These are phyloP conservation scores for Amorpha juglandis DNA, from an alignment of 2,888 invertebrate species.

Conservation along the genomic window DNA sequence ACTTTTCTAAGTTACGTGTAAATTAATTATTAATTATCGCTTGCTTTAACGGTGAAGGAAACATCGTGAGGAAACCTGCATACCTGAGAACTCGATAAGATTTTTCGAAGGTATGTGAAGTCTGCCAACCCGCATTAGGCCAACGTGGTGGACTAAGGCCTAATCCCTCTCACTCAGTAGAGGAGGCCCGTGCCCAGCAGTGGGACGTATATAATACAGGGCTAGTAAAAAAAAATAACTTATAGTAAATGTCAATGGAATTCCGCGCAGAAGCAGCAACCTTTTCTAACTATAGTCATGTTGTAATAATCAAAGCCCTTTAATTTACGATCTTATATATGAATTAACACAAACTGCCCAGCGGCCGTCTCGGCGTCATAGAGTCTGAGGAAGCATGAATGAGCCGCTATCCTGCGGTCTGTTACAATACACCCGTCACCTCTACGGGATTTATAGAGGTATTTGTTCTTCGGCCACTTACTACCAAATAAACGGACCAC, in stretches of 20 bases:
- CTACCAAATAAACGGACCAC: conserved; percentile 67
- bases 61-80: too few relatives aligned
- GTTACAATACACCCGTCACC: conserved; percentile 25
- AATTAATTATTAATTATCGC: too few relatives aligned
- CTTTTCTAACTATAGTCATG: background rate
- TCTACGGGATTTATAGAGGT: conserved; percentile 62
- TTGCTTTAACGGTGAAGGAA: too few relatives aligned
- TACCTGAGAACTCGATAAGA: too few relatives aligned
- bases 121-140: too few relatives aligned
- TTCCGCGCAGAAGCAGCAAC: background rate
- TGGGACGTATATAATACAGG: too few relatives aligned
- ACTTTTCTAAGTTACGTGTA: too few relatives aligned
- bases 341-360: background rate
- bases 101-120: too few relatives aligned
- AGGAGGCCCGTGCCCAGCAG: too few relatives aligned
- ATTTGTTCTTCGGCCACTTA: conserved; percentile 70
- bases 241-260: background rate
- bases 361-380: conserved; percentile 17
- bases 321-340: conserved; percentile 22
- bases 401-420: conserved; percentile 18
- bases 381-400: conserved; percentile 26
- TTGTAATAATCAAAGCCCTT: conserved; percentile 13
- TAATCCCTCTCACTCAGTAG: too few relatives aligned
- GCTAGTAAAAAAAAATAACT: too few relatives aligned
- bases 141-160: too few relatives aligned